A percentile compares a stretch with the other conserved stretches of the same genome.
Conservation (phyloP, 2,888 invertebrate species). For the Philaethria dido region DNA sequence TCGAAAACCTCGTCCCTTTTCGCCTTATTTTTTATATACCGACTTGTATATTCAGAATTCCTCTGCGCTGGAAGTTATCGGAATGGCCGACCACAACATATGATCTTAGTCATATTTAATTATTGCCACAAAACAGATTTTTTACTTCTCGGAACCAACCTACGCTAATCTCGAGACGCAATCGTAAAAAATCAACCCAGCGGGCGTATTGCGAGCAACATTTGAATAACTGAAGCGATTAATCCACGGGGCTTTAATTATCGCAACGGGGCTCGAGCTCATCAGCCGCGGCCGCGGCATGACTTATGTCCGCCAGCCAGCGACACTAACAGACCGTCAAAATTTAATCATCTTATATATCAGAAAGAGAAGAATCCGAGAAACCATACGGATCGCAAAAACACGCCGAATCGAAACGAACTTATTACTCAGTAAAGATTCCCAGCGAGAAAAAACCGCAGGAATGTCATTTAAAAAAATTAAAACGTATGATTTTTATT, state of each 20-base stretch:
- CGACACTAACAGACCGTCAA: slow-evolving; percentile 52
- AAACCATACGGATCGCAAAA: slow-evolving; percentile 70
- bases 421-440: slow-evolving; percentile 75
- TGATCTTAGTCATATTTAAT: slow-evolving; percentile 58
- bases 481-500: slow-evolving; percentile 75
- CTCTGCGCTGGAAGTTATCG: slow-evolving; percentile 30
- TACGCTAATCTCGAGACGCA: slow-evolving; percentile 73
- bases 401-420: slow-evolving; percentile 64
- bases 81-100: slow-evolving; percentile 45
- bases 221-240: slow-evolving; percentile 78
- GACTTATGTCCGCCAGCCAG: slow-evolving; percentile 12
- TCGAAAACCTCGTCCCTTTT: slow-evolving; percentile 70
- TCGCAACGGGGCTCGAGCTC: slow-evolving; percentile 67
- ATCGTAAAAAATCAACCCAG: slow-evolving; percentile 72
- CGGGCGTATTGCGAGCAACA: slow-evolving; percentile 64
- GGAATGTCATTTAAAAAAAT: slow-evolving; percentile 83
- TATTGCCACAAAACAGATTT: slow-evolving; percentile 63
- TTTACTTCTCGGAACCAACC: slow-evolving; percentile 73
- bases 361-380: slow-evolving; percentile 60
- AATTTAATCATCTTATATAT: slow-evolving; percentile 60
- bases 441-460: slow-evolving; percentile 80
- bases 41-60: slow-evolving; percentile 42
- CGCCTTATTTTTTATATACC: slow-evolving; percentile 52
- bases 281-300: slow-evolving; percentile 52
- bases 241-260: slow-evolving; percentile 72